Conservation (phyloP, 2,797 vertebrate species). For the Pogonophryne albipinna region DNA sequence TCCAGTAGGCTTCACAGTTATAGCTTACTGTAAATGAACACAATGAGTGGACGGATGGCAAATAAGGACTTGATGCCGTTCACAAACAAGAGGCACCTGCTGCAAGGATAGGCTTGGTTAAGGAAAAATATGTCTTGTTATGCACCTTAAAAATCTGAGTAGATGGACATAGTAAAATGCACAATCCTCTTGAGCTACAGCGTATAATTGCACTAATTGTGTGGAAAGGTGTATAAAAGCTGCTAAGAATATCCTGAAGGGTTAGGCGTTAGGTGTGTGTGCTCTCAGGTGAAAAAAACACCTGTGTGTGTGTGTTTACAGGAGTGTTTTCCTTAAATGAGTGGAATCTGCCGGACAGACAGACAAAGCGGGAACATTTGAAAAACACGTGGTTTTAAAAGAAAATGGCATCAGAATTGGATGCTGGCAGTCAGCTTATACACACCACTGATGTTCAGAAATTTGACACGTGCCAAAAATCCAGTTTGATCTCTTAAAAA, state of each 20-base stretch:
- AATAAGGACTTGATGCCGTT: slow-evolving; percentile 52
- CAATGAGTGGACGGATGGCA: slow-evolving; percentile 59
- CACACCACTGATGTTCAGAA: slow-evolving; percentile 66
- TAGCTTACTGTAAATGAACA: slow-evolving; percentile 39
- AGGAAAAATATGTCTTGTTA: slow-evolving; percentile 35
- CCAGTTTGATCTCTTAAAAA: slow-evolving; percentile 82
- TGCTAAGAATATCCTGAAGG: slow-evolving; percentile 58
- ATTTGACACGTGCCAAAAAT: slow-evolving; percentile 81
- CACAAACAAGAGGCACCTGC: slow-evolving; percentile 89
- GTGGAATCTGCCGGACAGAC: slow-evolving; percentile 1
- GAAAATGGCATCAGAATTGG: slow-evolving; percentile 77
- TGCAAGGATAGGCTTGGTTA: slow-evolving; percentile 76
- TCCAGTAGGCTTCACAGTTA: slow-evolving; percentile 61
- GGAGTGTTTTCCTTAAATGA: slow-evolving; percentile 31
- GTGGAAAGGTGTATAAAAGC: slow-evolving; percentile 81
- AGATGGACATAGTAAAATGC: slow-evolving; percentile 52
- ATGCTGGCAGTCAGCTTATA: slow-evolving; percentile 74
- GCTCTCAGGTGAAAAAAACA: slow-evolving; percentile 22
- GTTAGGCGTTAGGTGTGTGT: slow-evolving; percentile 30
- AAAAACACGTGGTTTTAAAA: slow-evolving; percentile 48
- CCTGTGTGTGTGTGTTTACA: slow-evolving; percentile 5
- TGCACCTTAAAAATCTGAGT: slow-evolving; percentile 60
- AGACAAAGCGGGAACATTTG: slow-evolving; percentile 20
- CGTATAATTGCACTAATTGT: slow-evolving; percentile 64
- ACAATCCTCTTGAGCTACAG: slow-evolving; percentile 61